These are phyloP conservation scores for Callionymus lyra DNA, from an alignment of 2,113 vertebrate species.

Conservation along the genomic window DNA sequence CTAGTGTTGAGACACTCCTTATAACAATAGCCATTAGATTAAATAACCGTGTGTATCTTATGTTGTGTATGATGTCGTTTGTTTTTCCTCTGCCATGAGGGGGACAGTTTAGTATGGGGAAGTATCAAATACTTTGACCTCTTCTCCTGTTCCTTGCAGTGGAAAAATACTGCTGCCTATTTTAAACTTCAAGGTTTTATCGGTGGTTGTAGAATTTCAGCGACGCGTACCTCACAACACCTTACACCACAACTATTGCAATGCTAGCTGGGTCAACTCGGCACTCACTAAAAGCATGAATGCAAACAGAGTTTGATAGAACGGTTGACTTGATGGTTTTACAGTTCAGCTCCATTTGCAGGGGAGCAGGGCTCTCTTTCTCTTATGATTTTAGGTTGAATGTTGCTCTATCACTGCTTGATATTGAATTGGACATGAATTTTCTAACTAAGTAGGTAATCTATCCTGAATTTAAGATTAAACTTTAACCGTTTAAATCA, in stretches of 20 bases:
- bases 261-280: not conserved
- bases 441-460: too few relatives aligned
- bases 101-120: conserved; percentile 37
- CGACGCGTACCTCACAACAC: conserved; percentile 1
- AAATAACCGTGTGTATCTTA: too few relatives aligned
- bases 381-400: too few relatives aligned
- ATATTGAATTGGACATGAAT: too few relatives aligned
- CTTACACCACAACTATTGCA: conserved; percentile 1
- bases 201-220: conserved; percentile 13
- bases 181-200: conserved; percentile 24
- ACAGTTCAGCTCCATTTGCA: too few relatives aligned
- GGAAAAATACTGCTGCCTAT: conserved; percentile 26
- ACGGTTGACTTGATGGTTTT: conserved; percentile 17
- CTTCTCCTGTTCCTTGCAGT: conserved; percentile 1
- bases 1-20: conserved; percentile 3
- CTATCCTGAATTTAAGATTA: too few relatives aligned
- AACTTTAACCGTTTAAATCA: too few relatives aligned
- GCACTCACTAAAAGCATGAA: conserved; percentile 12
- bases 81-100: too few relatives aligned
- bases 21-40: too few relatives aligned
- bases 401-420: too few relatives aligned
- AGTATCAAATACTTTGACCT: conserved; percentile 30
- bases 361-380: too few relatives aligned
- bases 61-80: too few relatives aligned
- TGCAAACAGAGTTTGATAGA: conserved; percentile 23